Percentiles rank a stretch among this genome's conserved stretches.
phyloP scores from a whole-genome alignment of 2,888 invertebrate genomes.

The Orthosia gracilis region DNA sequence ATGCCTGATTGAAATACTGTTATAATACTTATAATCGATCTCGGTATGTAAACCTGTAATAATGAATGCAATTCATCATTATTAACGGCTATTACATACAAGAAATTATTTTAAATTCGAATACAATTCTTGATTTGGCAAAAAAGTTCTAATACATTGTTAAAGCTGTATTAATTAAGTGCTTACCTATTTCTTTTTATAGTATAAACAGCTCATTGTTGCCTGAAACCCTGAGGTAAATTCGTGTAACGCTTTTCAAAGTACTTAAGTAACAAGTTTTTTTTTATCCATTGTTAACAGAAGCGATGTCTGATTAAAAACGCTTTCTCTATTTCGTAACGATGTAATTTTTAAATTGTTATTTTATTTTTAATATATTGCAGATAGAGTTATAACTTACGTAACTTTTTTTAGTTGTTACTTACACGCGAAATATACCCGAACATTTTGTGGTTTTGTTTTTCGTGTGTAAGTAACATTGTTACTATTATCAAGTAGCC shows the following conservation, averaged over 20 bases:
- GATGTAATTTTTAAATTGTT: slow-evolving; percentile 22
- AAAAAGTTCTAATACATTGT: slow-evolving; percentile 13
- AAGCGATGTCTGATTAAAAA: slow-evolving; percentile 48
- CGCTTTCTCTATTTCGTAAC: slow-evolving; percentile 62
- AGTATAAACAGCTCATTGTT: slow-evolving; percentile 30
- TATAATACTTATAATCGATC: slow-evolving; percentile 70
- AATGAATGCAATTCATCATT: slow-evolving; percentile 37
- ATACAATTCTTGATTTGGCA: background rate
- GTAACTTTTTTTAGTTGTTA: slow-evolving; percentile 25
- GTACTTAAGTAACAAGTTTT: slow-evolving; percentile 32
- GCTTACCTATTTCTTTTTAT: slow-evolving; percentile 37
- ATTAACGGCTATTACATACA: slow-evolving; percentile 14
- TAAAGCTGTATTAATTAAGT: slow-evolving; percentile 14
- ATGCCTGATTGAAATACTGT: slow-evolving; percentile 75
- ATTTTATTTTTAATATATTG: slow-evolving; percentile 22
- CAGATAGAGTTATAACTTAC: slow-evolving; percentile 23
- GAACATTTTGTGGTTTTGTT: slow-evolving; percentile 15
- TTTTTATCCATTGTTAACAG: slow-evolving; percentile 53
- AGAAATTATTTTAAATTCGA: slow-evolving; percentile 10
- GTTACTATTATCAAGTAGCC: background rate
- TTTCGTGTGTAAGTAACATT: no score
- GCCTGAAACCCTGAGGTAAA: slow-evolving; percentile 37
- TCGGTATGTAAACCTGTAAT: slow-evolving; percentile 24
- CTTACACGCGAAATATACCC: slow-evolving; percentile 20
- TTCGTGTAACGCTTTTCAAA: slow-evolving; percentile 30